A percentile compares a stretch with the other conserved stretches of the same genome.
Conservation (phyloP, 2,113 vertebrate species). For the Cisticola juncidis region DNA sequence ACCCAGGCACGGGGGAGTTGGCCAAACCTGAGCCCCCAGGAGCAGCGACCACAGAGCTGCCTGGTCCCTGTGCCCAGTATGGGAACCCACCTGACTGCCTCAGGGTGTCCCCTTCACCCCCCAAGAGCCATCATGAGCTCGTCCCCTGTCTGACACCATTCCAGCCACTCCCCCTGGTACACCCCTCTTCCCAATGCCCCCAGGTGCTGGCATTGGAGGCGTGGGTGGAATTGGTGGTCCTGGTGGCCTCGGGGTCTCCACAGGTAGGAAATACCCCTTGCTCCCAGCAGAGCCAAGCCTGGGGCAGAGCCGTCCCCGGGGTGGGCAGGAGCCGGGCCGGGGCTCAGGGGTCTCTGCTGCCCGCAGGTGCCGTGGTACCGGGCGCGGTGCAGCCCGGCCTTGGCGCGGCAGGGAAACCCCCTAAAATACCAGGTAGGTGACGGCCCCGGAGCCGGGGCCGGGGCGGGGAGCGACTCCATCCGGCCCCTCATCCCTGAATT, state of each 20-base stretch:
- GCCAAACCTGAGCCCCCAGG: background rate
- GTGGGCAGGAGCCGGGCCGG: background rate
- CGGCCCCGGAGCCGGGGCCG: background rate
- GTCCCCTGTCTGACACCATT: background rate
- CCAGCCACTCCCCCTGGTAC: background rate
- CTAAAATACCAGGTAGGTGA: conserved; percentile 78
- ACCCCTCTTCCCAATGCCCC: background rate
- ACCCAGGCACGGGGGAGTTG: accelerated
- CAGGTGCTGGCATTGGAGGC: conserved; percentile 55
- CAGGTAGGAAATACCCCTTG: conserved; percentile 46
- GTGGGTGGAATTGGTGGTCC: conserved; percentile 1
- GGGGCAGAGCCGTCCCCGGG: background rate
- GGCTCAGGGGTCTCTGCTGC: conserved; percentile 34
- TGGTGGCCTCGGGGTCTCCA: conserved; percentile 54
- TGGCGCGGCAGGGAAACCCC: conserved; percentile 70
- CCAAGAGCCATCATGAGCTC: background rate
- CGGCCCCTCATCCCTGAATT: accelerated
- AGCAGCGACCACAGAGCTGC: background rate
- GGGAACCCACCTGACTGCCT: background rate
- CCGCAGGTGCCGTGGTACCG: conserved; percentile 65
- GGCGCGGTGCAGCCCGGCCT: conserved; percentile 60
- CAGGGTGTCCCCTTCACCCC: background rate
- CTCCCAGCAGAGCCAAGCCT: background rate
- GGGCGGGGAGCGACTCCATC: background rate
- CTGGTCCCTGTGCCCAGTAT: background rate